Percentiles rank a stretch among this genome's conserved stretches.
phyloP scores from a whole-genome alignment of 2,797 vertebrate genomes.

The Anabacerthia variegaticeps region DNA sequence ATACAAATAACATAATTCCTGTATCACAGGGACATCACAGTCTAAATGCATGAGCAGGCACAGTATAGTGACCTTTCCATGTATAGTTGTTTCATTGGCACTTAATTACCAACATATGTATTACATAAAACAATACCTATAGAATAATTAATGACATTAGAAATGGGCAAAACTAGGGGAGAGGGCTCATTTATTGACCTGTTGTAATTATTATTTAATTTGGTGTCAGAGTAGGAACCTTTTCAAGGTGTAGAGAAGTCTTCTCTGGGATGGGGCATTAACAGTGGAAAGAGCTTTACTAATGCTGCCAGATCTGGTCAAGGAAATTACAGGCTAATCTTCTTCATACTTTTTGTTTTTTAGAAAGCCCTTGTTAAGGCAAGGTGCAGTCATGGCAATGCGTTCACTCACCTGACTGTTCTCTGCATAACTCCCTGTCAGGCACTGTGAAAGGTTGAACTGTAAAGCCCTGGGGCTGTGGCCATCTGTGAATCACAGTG shows the following conservation, averaged over 20 bases:
- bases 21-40: fast-evolving
- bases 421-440: fast-evolving
- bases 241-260: not conserved
- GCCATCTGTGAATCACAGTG: fast-evolving
- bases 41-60: not conserved
- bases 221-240: not conserved
- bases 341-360: not conserved
- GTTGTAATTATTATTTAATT: not conserved
- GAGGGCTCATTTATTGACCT: not conserved
- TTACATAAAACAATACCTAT: not conserved
- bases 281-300: not conserved
- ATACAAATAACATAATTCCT: not conserved
- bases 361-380: not conserved
- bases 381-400: not conserved
- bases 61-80: not conserved
- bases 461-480: not conserved
- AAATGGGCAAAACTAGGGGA: not conserved
- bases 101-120: not conserved
- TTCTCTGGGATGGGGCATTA: not conserved
- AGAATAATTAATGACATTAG: not conserved
- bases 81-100: not conserved
- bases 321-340: not conserved
- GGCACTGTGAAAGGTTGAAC: not conserved
- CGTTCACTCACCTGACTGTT: not conserved
- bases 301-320: not conserved